Conservation (phyloP, 1,140 invertebrate genomes). For the Heliconius congener region DNA sequence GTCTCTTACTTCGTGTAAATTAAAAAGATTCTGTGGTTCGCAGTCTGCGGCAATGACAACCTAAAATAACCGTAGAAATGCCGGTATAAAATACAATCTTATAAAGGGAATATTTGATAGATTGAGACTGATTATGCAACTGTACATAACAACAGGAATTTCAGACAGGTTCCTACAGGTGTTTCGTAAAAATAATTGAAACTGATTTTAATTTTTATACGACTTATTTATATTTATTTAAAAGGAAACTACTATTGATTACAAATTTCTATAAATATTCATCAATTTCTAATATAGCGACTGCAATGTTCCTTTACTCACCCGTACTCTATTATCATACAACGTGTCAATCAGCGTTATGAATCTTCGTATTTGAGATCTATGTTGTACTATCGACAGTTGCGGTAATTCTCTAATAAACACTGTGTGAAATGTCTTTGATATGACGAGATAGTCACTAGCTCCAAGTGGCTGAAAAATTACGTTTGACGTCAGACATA, state of each 20-base stretch:
- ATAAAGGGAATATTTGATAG: not conserved
- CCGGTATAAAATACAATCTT: not conserved
- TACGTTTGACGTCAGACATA: too few species aligned
- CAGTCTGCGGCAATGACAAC: conserved; percentile 91
- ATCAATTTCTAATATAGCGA: not conserved
- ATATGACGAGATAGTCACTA: conserved; percentile 95
- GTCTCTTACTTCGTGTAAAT: conserved; percentile 74
- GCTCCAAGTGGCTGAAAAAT: conserved; percentile 91
- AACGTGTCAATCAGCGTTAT: conserved; percentile 98
- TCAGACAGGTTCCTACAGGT: too few species aligned
- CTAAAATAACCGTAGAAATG: conserved; percentile 60
- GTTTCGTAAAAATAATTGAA: not conserved
- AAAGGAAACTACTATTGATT: not conserved
- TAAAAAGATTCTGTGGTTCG: conserved; percentile 89
- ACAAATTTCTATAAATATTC: not conserved
- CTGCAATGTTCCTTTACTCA: conserved; percentile 58
- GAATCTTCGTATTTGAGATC: conserved; percentile 95
- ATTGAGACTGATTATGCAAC: too few species aligned
- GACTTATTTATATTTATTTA: not conserved
- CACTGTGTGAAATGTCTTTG: conserved; percentile 96
- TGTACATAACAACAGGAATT: too few species aligned
- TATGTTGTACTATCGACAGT: conserved; percentile 86
- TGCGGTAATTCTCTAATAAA: conserved; percentile 95
- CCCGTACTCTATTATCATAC: conserved; percentile 95
- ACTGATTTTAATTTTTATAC: not conserved